Percentiles rank a stretch among this genome's conserved stretches.
These are phyloP conservation scores for Tokudaia muenninki DNA, from an alignment of 2,797 vertebrate species.

Conservation along the genomic window DNA sequence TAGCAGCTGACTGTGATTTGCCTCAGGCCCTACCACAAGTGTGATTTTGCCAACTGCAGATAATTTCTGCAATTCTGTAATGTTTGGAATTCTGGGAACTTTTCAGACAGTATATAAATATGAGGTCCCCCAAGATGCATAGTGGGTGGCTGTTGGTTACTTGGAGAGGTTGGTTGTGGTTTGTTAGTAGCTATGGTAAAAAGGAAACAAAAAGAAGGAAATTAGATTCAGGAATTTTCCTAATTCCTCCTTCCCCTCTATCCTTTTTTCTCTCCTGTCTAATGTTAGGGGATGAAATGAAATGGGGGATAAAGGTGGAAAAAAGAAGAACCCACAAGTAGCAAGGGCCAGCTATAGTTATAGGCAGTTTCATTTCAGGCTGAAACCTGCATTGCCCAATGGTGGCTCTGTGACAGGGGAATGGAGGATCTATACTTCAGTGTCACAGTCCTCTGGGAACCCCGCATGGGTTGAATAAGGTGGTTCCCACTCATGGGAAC, in stretches of 20 bases:
- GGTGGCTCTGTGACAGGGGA: neutral
- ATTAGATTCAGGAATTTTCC: neutral
- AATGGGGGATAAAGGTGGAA: neutral
- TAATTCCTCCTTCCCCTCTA: neutral
- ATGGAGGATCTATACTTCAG: neutral
- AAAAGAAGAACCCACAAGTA: neutral
- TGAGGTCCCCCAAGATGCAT: neutral
- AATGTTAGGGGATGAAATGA: neutral
- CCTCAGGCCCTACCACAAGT: neutral
- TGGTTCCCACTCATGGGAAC: too few species aligned
- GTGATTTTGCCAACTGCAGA: neutral
- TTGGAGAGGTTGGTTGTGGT: neutral
- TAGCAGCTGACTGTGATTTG: neutral
- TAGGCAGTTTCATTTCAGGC: neutral
- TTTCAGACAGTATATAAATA: neutral
- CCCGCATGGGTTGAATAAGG: neutral
- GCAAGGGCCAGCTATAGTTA: neutral
- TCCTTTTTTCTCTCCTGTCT: neutral
- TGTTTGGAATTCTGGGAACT: neutral
- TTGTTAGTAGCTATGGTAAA: neutral
- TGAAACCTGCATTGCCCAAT: neutral
- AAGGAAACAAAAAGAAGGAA: neutral
- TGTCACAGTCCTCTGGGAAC: neutral
- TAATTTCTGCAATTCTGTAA: neutral
- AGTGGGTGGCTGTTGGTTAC: neutral